A percentile compares a stretch with the other conserved stretches of the same genome.
Conservation (phyloP, 2,888 invertebrate genomes). For the Archips crataeganus region DNA sequence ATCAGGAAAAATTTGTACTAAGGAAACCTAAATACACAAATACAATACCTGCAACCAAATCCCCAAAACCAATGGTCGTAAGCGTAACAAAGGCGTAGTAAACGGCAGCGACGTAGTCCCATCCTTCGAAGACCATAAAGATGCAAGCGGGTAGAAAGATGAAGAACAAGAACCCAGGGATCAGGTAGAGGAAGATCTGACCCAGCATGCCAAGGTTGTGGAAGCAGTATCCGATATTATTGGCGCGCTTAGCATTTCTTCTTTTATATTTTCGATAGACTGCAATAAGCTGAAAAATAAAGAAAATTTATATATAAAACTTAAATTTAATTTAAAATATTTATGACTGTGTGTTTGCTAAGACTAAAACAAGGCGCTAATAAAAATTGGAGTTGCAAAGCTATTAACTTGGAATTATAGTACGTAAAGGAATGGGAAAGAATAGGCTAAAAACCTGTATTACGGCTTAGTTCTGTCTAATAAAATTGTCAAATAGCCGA, state of each 20-base stretch:
- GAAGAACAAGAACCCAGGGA: constrained; percentile 95
- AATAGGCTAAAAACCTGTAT: too few relatives aligned
- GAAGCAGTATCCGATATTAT: constrained; percentile 87
- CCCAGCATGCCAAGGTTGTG: constrained; percentile 90
- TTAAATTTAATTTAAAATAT: background rate
- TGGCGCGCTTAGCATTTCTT: constrained; percentile 85
- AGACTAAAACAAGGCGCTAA: background rate
- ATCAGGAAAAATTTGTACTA: too few relatives aligned
- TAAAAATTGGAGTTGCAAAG: background rate
- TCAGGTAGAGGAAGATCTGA: constrained; percentile 93
- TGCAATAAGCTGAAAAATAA: constrained; percentile 88
- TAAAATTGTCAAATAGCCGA: too few relatives aligned
- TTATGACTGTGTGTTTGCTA: background rate
- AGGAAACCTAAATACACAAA: background rate
- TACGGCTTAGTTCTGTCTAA: too few relatives aligned
- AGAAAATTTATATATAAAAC: constrained; percentile 13
- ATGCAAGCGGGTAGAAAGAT: constrained; percentile 94
- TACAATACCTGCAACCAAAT: constrained; percentile 92
- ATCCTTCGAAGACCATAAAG: constrained; percentile 93
- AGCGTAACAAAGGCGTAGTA: constrained; percentile 95
- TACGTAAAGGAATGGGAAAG: too few relatives aligned
- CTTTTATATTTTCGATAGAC: constrained; percentile 93
- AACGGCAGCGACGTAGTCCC: constrained; percentile 93
- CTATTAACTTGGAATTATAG: background rate
- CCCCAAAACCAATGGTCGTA: constrained; percentile 97